Percentiles rank a stretch among this genome's conserved stretches.
Conservation (phyloP, 2,113 vertebrate genomes). For the Cisticola juncidis region DNA sequence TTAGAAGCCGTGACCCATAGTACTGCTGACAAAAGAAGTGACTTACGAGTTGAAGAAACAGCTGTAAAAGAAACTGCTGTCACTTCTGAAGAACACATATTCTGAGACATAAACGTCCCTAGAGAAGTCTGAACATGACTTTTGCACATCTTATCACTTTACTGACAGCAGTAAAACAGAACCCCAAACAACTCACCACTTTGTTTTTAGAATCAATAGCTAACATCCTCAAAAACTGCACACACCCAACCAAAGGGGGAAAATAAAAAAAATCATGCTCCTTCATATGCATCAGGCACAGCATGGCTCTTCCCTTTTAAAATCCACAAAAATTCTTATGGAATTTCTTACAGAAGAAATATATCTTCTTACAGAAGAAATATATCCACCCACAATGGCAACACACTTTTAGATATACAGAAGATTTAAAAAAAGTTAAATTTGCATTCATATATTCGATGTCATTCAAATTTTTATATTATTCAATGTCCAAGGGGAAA, state of each 20-base stretch:
- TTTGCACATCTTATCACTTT: neutral
- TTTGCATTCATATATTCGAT: neutral
- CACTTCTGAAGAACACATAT: neutral
- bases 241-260: accelerated
- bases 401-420: neutral
- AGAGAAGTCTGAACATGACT: neutral
- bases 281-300: neutral
- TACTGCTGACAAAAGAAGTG: neutral
- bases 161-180: neutral
- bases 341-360: neutral
- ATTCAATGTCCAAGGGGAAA: neutral
- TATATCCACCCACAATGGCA: neutral
- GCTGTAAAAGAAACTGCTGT: neutral
- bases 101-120: neutral
- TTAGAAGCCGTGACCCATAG: neutral
- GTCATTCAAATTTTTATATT: neutral
- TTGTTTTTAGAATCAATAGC: neutral
- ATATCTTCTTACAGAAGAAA: neutral
- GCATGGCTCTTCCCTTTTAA: neutral
- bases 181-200: neutral
- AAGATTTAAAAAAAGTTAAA: neutral
- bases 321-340: neutral
- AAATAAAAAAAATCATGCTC: neutral
- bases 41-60: neutral
- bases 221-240: neutral